Evolutionary conservation across 1,140 invertebrate species (phyloP), one percentile per base, ranked within the genome.

Genomic region (Aphelinus certus): DNA sequence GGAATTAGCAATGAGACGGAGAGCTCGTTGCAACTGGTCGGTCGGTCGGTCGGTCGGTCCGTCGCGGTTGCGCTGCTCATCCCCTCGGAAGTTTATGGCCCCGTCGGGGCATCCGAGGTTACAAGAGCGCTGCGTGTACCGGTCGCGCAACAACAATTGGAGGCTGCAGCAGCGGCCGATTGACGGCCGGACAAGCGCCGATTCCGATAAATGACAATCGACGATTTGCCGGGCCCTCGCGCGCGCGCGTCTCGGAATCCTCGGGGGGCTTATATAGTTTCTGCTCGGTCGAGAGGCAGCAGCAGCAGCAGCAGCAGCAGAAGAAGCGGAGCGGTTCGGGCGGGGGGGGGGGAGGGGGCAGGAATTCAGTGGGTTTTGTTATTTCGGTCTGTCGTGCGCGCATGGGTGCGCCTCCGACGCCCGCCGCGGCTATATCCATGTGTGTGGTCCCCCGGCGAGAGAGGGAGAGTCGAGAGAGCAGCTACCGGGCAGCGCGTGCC

Each of bases 371-470:
- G 26, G 3, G 63, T 65, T 78, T 73, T 78, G 48, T 71, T 76
- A 73, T 78, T 76, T 78, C 46, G 61, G 62, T 76, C 74, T 78
- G 71, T 76, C 71, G 77, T 26, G 26, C 26, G 26, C 26, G 26
- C 64, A 72, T 61, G 51, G 46, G 55, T 61, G 61, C 61, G n/a
- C 42, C 49, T 7, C 46, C 55, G 56, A 76, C 64, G 66, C 70
- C 75, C 61, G 71, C 66, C 53, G 71, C 60, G 75, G 26, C 26
- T 26, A 26, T 48, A 51, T 76, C 82, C 76, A 81, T 77, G 82
- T 84, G 83, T 86, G 84, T 86, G 83, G 84, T 86, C 83, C 56
- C 55, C 43, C 69, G 53, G 26, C 26, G 26, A 26, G 26, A 26
- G 26, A 26, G 26, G 26, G 26, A 26, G 26, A 26, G 26, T 26